phyloP scores from a whole-genome alignment of 1,140 invertebrate genomes.

The Tachypleus tridentatus region DNA sequence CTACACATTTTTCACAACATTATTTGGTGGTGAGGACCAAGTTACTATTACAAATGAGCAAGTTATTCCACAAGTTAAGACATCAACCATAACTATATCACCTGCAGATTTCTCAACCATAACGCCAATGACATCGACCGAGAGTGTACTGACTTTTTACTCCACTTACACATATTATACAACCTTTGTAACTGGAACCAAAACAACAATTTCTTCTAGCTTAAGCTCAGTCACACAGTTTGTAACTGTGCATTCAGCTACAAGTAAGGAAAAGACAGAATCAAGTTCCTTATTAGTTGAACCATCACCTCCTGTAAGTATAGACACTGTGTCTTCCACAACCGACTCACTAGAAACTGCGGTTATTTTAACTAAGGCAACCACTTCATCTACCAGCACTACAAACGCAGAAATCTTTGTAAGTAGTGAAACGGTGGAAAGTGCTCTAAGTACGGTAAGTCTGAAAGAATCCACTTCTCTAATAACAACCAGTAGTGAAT shows the following conservation, averaged over 20 bases:
- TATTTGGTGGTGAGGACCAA: conserved; percentile 22
- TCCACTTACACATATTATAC: conserved; percentile 27
- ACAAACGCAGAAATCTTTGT: no score
- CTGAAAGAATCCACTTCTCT: no score
- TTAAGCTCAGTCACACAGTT: conserved; percentile 24
- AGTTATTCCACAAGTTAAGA: conserved; percentile 21
- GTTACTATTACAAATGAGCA: conserved; percentile 23
- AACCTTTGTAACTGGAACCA: conserved; percentile 23
- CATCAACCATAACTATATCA: conserved; percentile 16
- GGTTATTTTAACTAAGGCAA: no score
- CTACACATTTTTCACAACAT: conserved; percentile 21
- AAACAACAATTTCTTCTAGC: conserved; percentile 18
- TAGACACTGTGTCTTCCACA: no score
- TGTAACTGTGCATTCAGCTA: conserved; percentile 10
- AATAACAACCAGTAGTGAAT: no score
- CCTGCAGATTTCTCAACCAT: background rate
- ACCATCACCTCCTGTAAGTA: no score
- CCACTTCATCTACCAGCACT: no score
- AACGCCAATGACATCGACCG: background rate
- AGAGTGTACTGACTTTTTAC: conserved; percentile 17
- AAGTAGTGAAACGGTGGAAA: no score
- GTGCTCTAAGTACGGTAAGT: no score
- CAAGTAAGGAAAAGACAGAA: no score
- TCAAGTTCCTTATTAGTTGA: no score
- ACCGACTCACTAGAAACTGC: no score